Conservation (phyloP, 2,113 vertebrate species). For the Campylomormyrus numenius region DNA sequence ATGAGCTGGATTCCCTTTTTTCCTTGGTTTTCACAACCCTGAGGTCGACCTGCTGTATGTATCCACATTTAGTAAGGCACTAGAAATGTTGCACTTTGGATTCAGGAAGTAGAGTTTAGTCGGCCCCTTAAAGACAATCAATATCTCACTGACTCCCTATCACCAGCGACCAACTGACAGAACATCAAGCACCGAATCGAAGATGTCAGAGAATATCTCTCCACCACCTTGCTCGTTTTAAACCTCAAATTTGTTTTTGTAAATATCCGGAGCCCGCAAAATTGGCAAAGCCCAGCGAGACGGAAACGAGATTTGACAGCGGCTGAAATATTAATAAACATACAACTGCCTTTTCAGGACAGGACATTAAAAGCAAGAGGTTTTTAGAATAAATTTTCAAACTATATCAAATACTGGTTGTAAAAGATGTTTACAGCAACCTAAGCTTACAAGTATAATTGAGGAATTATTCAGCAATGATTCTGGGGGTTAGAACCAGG, state of each 20-base stretch:
- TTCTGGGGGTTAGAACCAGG: not conserved
- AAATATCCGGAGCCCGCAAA: not conserved
- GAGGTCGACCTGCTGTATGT: not conserved
- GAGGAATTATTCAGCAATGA: slow-evolving; percentile 1
- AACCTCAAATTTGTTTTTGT: not conserved
- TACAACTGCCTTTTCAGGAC: slow-evolving; percentile 50
- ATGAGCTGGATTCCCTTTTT: not conserved
- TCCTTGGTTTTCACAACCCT: not conserved
- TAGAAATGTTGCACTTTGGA: slow-evolving; percentile 18
- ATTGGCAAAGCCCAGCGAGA: not conserved
- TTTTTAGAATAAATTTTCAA: slow-evolving; percentile 2
- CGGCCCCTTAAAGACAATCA: not conserved
- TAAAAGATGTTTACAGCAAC: not conserved
- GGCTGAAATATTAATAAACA: slow-evolving; percentile 24
- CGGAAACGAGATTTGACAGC: not conserved
- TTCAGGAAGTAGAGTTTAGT: not conserved
- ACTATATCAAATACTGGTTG: not conserved
- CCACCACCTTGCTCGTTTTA: not conserved
- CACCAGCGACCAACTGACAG: not conserved
- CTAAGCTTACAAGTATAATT: not conserved
- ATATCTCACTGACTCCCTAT: not conserved
- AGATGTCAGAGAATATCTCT: not conserved
- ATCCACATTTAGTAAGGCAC: slow-evolving; percentile 14
- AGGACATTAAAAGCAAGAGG: slow-evolving; percentile 32
- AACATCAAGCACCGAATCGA: not conserved